Evolutionary conservation across 2,113 vertebrate genomes (phyloP).

Genomic region (Clinocottus analis): DNA sequence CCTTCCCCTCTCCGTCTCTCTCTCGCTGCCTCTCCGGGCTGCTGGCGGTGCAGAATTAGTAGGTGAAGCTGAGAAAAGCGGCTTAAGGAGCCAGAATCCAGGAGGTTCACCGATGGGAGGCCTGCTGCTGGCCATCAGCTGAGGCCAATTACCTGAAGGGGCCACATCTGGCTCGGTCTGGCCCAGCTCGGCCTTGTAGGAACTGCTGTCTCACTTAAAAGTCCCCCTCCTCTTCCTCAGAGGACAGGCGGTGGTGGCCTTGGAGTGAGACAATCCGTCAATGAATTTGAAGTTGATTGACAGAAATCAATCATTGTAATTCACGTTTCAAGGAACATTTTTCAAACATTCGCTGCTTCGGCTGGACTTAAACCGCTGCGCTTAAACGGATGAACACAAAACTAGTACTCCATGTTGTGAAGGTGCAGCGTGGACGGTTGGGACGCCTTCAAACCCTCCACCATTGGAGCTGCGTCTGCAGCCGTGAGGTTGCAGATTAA

Average conservation of each 20-base stretch:
- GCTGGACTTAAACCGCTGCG: too few species aligned
- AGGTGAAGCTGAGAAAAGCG: slow-evolving; percentile 62
- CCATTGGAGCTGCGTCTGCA: too few species aligned
- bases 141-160: slow-evolving; percentile 66
- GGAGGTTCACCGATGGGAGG: slow-evolving; percentile 59
- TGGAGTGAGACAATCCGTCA: neutral
- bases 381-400: too few species aligned
- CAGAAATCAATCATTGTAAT: neutral
- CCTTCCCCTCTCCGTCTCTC: slow-evolving; percentile 2
- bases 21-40: slow-evolving; percentile 9
- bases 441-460: too few species aligned
- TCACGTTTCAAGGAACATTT: neutral
- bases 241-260: neutral
- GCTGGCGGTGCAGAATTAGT: slow-evolving; percentile 63
- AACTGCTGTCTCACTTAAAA: slow-evolving; percentile 38
- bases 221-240: neutral
- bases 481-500: too few species aligned
- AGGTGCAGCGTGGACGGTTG: too few species aligned
- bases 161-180: slow-evolving; percentile 63
- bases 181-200: slow-evolving; percentile 7
- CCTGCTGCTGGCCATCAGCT: slow-evolving; percentile 69
- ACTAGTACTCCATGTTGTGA: too few species aligned
- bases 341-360: too few species aligned
- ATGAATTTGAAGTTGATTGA: slow-evolving; percentile 4
- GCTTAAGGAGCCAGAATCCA: slow-evolving; percentile 66